Percentiles rank a stretch among this genome's conserved stretches.
Conservation (phyloP, 1,140 invertebrate genomes). For the Drosophila subpulchrella region DNA sequence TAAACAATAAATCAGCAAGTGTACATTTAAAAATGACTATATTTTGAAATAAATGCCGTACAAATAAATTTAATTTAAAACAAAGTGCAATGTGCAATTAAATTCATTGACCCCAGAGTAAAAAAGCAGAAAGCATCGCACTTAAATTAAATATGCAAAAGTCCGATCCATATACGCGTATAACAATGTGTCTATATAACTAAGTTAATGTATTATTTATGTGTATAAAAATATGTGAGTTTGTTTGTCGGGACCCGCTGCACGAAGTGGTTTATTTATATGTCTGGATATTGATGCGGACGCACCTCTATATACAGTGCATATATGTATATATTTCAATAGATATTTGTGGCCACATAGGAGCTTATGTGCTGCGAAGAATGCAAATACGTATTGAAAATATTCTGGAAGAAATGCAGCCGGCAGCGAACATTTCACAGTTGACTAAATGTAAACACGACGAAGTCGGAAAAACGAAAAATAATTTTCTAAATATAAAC, state of each 20-base stretch:
- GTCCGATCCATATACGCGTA: constrained; percentile 25
- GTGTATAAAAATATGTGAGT: constrained; percentile 18
- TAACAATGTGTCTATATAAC: constrained; percentile 32
- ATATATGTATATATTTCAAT: constrained; percentile 11
- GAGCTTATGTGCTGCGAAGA: constrained; percentile 37
- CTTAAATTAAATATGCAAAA: constrained; percentile 74
- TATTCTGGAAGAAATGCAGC: constrained; percentile 78
- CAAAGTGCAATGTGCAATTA: constrained; percentile 50
- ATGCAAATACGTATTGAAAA: constrained; percentile 47
- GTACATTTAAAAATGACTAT: constrained; percentile 24
- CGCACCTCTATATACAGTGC: constrained; percentile 27
- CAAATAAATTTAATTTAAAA: constrained; percentile 32
- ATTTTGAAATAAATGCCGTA: constrained; percentile 18
- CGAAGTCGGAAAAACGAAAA: constrained; percentile 69
- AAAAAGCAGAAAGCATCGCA: constrained; percentile 52
- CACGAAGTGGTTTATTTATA: constrained; percentile 27
- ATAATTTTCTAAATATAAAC: constrained; percentile 80
- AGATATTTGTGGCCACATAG: constrained; percentile 16
- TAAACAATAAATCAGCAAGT: constrained; percentile 34
- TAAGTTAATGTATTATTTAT: constrained; percentile 38
- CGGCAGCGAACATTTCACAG: constrained; percentile 66
- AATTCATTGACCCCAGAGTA: constrained; percentile 66
- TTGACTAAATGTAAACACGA: constrained; percentile 72
- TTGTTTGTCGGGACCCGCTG: constrained; percentile 9
- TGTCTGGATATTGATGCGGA: constrained; percentile 27